Conservation (phyloP, 1,140 invertebrate genomes). For the Nasonia longicornis region DNA sequence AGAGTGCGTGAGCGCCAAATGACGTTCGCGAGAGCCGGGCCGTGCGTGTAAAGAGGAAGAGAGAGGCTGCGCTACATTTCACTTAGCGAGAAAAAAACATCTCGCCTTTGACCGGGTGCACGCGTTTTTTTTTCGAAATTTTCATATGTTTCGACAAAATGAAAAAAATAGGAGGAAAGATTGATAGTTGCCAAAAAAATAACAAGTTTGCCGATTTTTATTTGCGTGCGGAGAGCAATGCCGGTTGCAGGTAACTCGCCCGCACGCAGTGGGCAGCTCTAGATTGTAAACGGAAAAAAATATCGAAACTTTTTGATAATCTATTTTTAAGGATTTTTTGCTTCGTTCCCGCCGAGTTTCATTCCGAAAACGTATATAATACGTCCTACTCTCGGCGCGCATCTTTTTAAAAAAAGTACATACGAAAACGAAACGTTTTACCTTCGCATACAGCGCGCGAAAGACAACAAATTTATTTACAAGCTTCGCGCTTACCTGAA, state of each 20-base stretch:
- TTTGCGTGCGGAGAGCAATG: constrained; percentile 7
- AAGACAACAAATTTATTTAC: neutral
- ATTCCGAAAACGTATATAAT: neutral
- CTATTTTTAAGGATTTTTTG: constrained; percentile 20
- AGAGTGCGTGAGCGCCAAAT: constrained; percentile 45
- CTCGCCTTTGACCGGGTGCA: constrained; percentile 30
- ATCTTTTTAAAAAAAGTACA: no score
- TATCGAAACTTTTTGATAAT: constrained; percentile 42
- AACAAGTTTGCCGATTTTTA: constrained; percentile 36
- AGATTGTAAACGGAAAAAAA: constrained; percentile 32
- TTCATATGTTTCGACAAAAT: constrained; percentile 27
- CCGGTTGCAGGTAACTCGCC: neutral
- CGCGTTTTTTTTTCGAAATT: constrained; percentile 36
- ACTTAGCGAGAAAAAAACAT: constrained; percentile 38
- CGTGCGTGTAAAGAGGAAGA: neutral
- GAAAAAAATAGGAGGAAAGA: constrained; percentile 30
- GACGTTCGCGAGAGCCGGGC: constrained; percentile 52
- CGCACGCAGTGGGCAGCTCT: neutral
- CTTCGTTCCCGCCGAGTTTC: neutral
- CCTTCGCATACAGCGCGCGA: neutral
- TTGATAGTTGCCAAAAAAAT: constrained; percentile 23
- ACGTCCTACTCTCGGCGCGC: neutral
- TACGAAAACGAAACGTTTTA: no score
- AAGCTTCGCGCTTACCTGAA: neutral
- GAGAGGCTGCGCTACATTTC: constrained; percentile 18